Conservation (phyloP, 2,113 vertebrate genomes). For the Acanthochromis polyacanthus region DNA sequence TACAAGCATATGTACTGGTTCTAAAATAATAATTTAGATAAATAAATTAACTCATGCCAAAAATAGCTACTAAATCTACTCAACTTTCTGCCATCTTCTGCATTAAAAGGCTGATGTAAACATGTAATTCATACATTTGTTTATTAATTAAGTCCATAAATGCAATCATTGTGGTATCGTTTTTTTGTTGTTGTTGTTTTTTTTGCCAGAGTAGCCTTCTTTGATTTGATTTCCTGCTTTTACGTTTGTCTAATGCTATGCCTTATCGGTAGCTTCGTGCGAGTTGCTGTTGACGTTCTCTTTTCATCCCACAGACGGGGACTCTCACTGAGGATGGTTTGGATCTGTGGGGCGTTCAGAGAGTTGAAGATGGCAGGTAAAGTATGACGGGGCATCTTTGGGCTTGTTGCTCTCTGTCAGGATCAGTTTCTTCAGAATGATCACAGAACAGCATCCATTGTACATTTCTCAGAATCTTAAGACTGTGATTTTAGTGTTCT, state of each 20-base stretch:
- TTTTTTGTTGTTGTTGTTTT: too few relatives aligned
- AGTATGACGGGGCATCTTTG: conserved; percentile 32
- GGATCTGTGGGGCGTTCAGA: conserved; percentile 95
- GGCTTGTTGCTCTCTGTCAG: background rate
- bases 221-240: background rate
- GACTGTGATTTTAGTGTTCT: too few relatives aligned
- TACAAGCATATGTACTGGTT: too few relatives aligned
- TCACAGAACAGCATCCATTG: background rate
- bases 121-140: too few relatives aligned
- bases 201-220: too few relatives aligned
- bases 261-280: background rate
- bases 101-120: too few relatives aligned
- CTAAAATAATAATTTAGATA: too few relatives aligned
- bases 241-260: background rate
- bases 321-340: conserved; percentile 97
- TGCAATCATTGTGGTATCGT: too few relatives aligned
- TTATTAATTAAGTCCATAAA: too few relatives aligned
- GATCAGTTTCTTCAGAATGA: background rate
- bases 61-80: too few relatives aligned
- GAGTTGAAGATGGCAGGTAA: conserved; percentile 87
- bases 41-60: too few relatives aligned
- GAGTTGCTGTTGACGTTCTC: background rate
- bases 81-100: too few relatives aligned
- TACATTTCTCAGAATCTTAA: background rate
- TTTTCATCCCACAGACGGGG: conserved; percentile 87